A percentile compares a stretch with the other conserved stretches of the same genome.
phyloP scores from a whole-genome alignment of 1,140 invertebrate genomes.

The Drosophila equinoxialis region DNA sequence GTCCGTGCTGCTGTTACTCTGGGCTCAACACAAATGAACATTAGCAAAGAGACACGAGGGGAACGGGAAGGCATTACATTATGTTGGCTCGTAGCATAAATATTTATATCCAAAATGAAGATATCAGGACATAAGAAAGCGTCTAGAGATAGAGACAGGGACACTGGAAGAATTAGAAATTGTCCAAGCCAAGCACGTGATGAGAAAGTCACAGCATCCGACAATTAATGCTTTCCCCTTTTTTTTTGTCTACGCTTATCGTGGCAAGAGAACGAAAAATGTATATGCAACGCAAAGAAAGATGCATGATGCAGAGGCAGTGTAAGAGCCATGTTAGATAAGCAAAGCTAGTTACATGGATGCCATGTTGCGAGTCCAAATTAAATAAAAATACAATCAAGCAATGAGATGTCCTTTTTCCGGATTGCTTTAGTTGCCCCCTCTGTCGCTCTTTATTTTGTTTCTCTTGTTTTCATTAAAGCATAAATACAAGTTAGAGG shows the following conservation, averaged over 20 bases:
- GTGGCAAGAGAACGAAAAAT: conserved; percentile 5
- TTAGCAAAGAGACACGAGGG: background rate
- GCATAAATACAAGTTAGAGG: conserved; percentile 28
- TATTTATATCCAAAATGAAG: conserved; percentile 8
- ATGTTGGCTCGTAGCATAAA: conserved; percentile 1
- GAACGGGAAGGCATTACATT: background rate
- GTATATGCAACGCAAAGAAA: background rate
- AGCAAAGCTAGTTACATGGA: conserved; percentile 24
- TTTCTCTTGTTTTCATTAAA: conserved; percentile 33
- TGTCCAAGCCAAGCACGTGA: conserved; percentile 55
- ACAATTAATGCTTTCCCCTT: conserved; percentile 63
- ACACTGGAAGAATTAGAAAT: background rate
- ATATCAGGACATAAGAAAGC: background rate
- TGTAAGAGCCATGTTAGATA: conserved; percentile 1
- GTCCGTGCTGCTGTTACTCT: background rate
- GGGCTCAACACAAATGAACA: background rate
- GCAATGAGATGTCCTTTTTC: conserved; percentile 40
- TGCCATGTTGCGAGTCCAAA: conserved; percentile 38
- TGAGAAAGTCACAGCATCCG: conserved; percentile 54
- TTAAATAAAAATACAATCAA: conserved; percentile 77
- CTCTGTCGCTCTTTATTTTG: background rate
- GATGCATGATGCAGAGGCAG: no score
- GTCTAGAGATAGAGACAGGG: no score
- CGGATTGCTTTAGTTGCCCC: conserved; percentile 36
- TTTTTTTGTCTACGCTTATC: conserved; percentile 45